Evolutionary conservation across 1,140 invertebrate species (phyloP).

Genomic region (Cyphomyrmex costatus): DNA sequence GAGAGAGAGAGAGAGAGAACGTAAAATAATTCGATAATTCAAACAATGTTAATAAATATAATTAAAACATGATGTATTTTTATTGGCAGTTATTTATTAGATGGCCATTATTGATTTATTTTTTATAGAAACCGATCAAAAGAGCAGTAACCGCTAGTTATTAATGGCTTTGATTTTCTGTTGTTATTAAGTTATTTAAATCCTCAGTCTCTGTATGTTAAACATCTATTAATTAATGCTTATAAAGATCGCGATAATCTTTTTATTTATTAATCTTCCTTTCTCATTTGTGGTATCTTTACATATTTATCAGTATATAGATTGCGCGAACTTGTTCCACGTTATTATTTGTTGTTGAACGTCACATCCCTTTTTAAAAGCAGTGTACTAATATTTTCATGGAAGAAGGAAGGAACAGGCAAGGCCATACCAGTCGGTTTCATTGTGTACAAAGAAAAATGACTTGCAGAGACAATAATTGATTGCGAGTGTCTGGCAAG

Average conservation of each 20-base stretch:
- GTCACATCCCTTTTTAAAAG: conserved; percentile 19
- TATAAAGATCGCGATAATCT: not conserved
- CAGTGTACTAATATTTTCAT: conserved; percentile 32
- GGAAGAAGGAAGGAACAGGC: conserved; percentile 30
- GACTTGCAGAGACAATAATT: conserved; percentile 31
- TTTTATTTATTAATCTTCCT: not conserved
- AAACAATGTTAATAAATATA: not conserved
- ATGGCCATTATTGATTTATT: not conserved
- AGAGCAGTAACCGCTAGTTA: not conserved
- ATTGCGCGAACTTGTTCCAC: conserved; percentile 20
- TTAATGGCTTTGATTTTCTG: not conserved
- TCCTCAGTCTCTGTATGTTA: not conserved
- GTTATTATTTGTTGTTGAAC: not conserved
- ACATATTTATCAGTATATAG: not conserved
- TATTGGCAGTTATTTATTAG: not conserved
- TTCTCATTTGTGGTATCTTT: not conserved
- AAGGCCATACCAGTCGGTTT: conserved; percentile 54
- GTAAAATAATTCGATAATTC: not conserved
- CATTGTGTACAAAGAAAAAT: not conserved
- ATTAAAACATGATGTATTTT: not conserved
- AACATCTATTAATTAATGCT: conserved; percentile 8
- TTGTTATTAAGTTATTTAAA: conserved; percentile 16
- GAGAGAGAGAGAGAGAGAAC: not conserved
- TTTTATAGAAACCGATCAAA: not conserved
- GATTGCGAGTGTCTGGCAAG: not conserved